Percentiles rank a stretch among this genome's conserved stretches.
phyloP scores from a whole-genome alignment of 2,888 invertebrate species.

The Perdita meconis region DNA sequence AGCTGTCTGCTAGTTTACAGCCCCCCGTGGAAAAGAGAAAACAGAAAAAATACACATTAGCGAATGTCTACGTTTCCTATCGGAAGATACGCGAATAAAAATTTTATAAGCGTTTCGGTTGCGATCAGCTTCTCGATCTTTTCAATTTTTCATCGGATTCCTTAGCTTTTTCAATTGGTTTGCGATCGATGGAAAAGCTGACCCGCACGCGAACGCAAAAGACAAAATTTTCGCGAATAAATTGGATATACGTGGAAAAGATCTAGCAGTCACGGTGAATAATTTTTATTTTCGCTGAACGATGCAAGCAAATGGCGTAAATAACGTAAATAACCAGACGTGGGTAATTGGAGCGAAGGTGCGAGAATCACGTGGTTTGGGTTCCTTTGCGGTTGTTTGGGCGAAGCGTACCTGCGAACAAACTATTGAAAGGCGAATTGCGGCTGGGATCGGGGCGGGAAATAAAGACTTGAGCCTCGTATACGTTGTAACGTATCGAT shows the following conservation, averaged over 20 bases:
- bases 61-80: constrained; percentile 10
- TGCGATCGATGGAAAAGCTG: constrained; percentile 30
- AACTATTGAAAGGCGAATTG: constrained; percentile 42
- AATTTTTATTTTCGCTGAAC: constrained; percentile 24
- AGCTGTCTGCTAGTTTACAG: constrained; percentile 92
- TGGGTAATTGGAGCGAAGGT: constrained; percentile 33
- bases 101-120: neutral
- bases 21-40: constrained; percentile 79
- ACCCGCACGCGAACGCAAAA: neutral
- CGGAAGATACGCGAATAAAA: neutral
- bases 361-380: constrained; percentile 50
- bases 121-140: constrained; percentile 14
- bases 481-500: constrained; percentile 61
- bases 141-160: neutral
- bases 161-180: neutral
- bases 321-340: constrained; percentile 52
- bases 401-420: constrained; percentile 53
- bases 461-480: constrained; percentile 43
- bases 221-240: constrained; percentile 5
- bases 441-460: constrained; percentile 6
- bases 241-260: neutral
- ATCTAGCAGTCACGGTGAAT: constrained; percentile 24
- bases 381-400: constrained; percentile 44
- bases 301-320: constrained; percentile 27
- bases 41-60: constrained; percentile 72